Evolutionary conservation across 2,797 vertebrate genomes (phyloP).

Genomic region (Anas acuta): DNA sequence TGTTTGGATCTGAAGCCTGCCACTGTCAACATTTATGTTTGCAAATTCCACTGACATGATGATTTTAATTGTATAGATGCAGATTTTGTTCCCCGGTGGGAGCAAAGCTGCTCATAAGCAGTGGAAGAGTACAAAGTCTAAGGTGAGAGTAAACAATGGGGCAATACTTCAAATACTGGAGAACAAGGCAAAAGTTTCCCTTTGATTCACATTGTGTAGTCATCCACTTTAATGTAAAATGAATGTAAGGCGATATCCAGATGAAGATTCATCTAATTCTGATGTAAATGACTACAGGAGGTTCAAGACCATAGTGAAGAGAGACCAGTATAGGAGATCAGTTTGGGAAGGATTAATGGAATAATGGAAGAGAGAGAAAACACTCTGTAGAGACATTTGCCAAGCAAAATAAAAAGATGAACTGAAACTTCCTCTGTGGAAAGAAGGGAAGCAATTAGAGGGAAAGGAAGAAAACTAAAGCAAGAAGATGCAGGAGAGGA

Average conservation of each 20-base stretch:
- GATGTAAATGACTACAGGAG: not conserved
- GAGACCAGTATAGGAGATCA: not conserved
- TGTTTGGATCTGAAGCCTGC: not conserved
- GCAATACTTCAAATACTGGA: not conserved
- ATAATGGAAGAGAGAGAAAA: not conserved
- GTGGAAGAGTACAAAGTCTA: not conserved
- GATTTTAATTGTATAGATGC: not conserved
- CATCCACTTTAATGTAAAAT: not conserved
- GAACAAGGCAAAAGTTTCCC: not conserved
- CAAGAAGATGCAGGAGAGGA: not conserved
- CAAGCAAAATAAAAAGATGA: not conserved
- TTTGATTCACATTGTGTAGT: not conserved
- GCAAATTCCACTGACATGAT: not conserved
- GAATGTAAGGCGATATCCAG: not conserved
- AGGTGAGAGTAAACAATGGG: not conserved
- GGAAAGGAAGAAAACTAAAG: constrained; percentile 16
- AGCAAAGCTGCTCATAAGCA: not conserved
- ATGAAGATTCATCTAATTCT: not conserved
- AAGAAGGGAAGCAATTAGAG: not conserved
- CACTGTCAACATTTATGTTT: not conserved
- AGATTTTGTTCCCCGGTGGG: not conserved
- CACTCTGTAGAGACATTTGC: not conserved
- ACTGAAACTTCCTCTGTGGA: not conserved
- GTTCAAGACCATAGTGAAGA: not conserved
- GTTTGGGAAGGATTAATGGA: not conserved